Conservation (phyloP, 2,888 invertebrate species). For the Apotomis turbidana region DNA sequence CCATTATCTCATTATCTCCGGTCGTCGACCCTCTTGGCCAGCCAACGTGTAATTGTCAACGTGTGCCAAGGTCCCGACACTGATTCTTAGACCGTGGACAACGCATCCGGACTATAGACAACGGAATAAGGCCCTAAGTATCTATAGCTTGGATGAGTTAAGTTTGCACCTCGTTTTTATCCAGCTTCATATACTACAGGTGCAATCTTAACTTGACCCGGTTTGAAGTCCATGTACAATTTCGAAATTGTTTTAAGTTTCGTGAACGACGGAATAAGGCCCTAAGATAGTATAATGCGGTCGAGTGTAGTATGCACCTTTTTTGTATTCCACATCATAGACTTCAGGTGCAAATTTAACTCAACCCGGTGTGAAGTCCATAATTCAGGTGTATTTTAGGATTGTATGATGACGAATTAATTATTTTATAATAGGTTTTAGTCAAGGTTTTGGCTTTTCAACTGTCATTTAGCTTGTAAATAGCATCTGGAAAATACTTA, state of each 20-base stretch:
- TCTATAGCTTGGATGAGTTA: background rate
- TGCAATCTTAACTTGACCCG: background rate
- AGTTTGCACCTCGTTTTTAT: background rate
- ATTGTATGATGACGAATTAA: constrained; percentile 38
- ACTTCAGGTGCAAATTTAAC: background rate
- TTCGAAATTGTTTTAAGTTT: no score
- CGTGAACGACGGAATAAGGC: no score
- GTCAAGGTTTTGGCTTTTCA: constrained; percentile 24
- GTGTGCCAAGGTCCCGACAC: constrained; percentile 32
- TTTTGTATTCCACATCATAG: no score
- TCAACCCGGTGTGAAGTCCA: background rate
- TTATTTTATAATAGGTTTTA: constrained; percentile 30
- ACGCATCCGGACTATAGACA: constrained; percentile 25
- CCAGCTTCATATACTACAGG: background rate
- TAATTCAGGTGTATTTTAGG: background rate
- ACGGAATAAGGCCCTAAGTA: background rate
- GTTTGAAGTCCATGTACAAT: background rate
- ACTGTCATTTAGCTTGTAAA: constrained; percentile 7
- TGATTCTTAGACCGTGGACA: constrained; percentile 39
- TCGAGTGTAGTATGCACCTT: no score
- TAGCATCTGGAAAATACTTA: background rate
- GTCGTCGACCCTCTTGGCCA: constrained; percentile 36
- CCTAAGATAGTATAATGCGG: no score
- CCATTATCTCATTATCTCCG: constrained; percentile 29
- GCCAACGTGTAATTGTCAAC: constrained; percentile 37